Conservation (phyloP, 1,140 invertebrate species). For the Drosophila pseudoananassae region DNA sequence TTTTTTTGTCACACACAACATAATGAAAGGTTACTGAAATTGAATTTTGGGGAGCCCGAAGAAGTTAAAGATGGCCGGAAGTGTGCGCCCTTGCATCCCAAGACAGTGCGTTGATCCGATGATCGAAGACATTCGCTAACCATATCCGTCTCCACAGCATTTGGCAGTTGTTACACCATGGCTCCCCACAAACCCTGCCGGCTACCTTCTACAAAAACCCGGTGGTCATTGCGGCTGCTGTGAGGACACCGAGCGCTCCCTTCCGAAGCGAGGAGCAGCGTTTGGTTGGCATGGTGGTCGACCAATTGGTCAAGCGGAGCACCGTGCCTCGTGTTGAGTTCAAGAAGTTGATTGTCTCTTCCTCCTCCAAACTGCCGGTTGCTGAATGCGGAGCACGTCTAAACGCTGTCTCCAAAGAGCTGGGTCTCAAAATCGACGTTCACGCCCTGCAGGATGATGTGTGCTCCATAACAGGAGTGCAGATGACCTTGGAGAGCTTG, state of each 20-base stretch:
- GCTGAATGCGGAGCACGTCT: constrained; percentile 10
- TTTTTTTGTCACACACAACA: too few species aligned
- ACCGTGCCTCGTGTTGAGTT: constrained; percentile 55
- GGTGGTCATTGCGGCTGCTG: constrained; percentile 65
- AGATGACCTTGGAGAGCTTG: constrained; percentile 50
- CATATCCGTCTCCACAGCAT: constrained; percentile 10
- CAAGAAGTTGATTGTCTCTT: constrained; percentile 52
- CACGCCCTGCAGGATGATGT: constrained; percentile 21
- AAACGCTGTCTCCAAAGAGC: neutral
- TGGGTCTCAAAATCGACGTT: constrained; percentile 53
- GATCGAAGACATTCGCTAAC: constrained; percentile 2
- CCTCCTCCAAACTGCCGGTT: constrained; percentile 14
- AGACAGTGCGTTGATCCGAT: constrained; percentile 21
- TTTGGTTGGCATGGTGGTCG: constrained; percentile 49
- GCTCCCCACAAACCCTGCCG: neutral
- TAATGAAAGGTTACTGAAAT: neutral
- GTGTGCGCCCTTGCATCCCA: constrained; percentile 5
- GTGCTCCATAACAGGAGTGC: constrained; percentile 47
- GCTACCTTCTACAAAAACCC: constrained; percentile 14
- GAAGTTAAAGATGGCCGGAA: constrained; percentile 30
- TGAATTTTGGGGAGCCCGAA: neutral
- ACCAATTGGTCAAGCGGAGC: constrained; percentile 66
- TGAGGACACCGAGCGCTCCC: constrained; percentile 52
- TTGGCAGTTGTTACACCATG: constrained; percentile 17
- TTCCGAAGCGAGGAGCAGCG: constrained; percentile 29